These are phyloP conservation scores for Rhogogaster chlorosoma DNA, from an alignment of 2,888 invertebrate genomes.

Conservation along the genomic window DNA sequence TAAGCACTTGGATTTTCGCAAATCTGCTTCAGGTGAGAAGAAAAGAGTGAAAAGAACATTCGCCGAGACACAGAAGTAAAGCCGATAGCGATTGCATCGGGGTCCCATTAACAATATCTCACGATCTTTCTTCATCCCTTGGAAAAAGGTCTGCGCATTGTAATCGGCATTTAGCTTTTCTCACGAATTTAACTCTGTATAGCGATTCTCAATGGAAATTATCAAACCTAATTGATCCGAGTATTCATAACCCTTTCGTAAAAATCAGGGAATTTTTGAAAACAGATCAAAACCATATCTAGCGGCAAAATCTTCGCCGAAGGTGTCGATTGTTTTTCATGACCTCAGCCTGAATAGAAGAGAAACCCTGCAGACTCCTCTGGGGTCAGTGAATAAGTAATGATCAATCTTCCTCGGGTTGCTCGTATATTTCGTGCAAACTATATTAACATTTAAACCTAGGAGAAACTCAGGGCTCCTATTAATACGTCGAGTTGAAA, in stretches of 20 bases:
- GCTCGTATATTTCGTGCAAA: conserved; percentile 12
- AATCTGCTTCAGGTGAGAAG: not conserved
- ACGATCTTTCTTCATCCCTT: not conserved
- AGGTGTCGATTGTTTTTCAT: not conserved
- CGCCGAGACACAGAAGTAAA: not conserved
- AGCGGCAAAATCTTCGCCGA: not conserved
- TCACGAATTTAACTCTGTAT: not conserved
- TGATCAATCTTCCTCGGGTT: not conserved
- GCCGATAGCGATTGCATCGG: not conserved
- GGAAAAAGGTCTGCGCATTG: not conserved
- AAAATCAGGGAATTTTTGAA: not conserved
- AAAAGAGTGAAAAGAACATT: not conserved
- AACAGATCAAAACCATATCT: not conserved
- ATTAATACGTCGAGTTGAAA: conserved; percentile 14
- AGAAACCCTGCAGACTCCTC: not conserved
- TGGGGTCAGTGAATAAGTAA: not conserved
- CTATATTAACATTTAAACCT: conserved; percentile 16
- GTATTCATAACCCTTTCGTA: not conserved
- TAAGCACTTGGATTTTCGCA: not conserved
- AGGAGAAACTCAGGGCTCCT: not conserved
- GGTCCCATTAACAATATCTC: not conserved
- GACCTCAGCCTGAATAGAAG: not conserved
- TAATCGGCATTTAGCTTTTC: not conserved
- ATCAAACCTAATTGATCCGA: not conserved
- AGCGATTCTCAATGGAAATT: not conserved